Evolutionary conservation across 1,140 invertebrate genomes (phyloP), one percentile per base, ranked within the genome.

Genomic region (Sarcophaga peregrina): DNA sequence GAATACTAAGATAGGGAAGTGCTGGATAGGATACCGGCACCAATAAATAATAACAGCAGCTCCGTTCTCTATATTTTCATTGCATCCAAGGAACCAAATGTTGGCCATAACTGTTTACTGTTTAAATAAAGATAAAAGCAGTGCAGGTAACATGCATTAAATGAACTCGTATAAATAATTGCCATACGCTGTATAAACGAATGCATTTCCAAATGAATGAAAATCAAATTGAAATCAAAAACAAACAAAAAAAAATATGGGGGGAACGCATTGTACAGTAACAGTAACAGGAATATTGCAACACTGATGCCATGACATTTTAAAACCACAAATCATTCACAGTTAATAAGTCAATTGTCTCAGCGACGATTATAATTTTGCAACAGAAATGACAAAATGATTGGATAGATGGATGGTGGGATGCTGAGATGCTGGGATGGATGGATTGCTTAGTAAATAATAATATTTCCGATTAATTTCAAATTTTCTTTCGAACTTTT

Each of bases 261-360:
- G 25, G 25, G 25, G 25, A 58, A 58, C 54, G 54, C 54, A 58
- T 58, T 58, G 13, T 15, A 58, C n/a, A 15, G 13, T 58, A 15
- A 13, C 54, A 58, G 15, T n/a, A 58, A 58, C 54, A n/a, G 54
- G 54, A 68, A 68, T 68, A 68, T 68, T 20, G 20, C 58, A 20
- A 68, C 25, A 37, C 7, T 20, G 62, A 68, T 68, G 17, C 62
- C n/a, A 68, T 68, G 62, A 68, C 62, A 68, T 68, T 68, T 58
- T 68, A 20, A 68, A 68, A 25, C 62, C 62, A 68, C 62, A 68
- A 68, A 68, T 68, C 62, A 68, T 68, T 68, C 17, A 68, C 62
- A 68, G 20, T 68, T 68, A 68, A 68, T 68, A 68, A 68, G 62
- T 68, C 15, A 68, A 25, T 68, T 68, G 62, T 68, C 62, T 20